Base-by-base conservation (phyloP, 2,888 invertebrate genomes). In the Hypolimnas misippus region DNA sequence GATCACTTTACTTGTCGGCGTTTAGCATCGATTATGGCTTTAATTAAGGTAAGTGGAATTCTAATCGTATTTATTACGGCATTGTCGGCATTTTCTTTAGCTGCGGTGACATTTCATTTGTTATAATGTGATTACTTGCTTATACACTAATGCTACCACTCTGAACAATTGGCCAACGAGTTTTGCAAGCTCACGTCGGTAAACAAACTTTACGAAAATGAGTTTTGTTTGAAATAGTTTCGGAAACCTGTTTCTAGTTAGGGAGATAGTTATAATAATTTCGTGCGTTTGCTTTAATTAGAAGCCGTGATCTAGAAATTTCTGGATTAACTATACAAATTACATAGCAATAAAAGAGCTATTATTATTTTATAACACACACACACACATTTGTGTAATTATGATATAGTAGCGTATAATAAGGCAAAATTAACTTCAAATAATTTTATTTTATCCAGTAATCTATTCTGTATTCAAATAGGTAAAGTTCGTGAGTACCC, bases 31-130 rank as follows among this genome's bases (percentile, higher is more conserved):
- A 77, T 78, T 81, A 81, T 76, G 77, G 74, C 77, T 79, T 82
- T 84, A 82, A 87, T 87, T 83, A 84, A 79, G 74, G 81, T 82
- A 81, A 87, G 84, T 83, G 84, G 83, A 82, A 82, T 81, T 78
- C 77, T 82, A 84, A 85, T 84, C 76, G 79, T 75, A 77, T 81
- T 82, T 84, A 81, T 82, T 77, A 74, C 67, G 66, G 66, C 71
- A 73, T 74, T 73, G 70, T 67, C 60, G 66, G 67, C 72, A 68
- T 71, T 73, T 73, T 67, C 67, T 57, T 67, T 65, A 66, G 67
- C 60, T 69, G 68, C 51, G 69, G 64, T 65, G 67, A 70, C 65
- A 58, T 70, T 72, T 62, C 66, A 65, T 71, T 67, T 66, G 66
- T 68, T 68, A 64, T 67, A 68, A 66, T 62, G 60, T 65, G 61